Evolutionary conservation across 2,113 vertebrate genomes (phyloP), one percentile per base, ranked within the genome.

Genomic region (Calypte anna): DNA sequence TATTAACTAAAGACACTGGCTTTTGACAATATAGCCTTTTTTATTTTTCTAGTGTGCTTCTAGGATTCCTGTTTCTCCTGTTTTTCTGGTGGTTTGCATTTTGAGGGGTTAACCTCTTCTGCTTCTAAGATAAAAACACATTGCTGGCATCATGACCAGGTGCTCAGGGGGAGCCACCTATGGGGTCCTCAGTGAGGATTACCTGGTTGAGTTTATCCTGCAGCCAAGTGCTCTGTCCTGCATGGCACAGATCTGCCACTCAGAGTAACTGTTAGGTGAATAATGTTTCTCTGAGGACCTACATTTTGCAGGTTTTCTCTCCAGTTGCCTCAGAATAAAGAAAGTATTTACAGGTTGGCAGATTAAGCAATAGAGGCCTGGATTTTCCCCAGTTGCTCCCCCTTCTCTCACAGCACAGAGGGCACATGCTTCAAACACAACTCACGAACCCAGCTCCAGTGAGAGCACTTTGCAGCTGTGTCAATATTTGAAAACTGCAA

Each of bases 401-500:
- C 27, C 33, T 86, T 86, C 77, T 74, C 55, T 77, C 48, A 70
- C 3, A 22, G 33, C 28, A 53, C 50, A 66, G 55, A 66, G 89
- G 76, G 73, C n/a, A 84, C 62, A 12, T 0, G 30, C 77, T 86
- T 64, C 80, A 31, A 59, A 43, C 27, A 10, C 18, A 57, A 55
- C 12, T 4, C 40, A 14, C 0, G 7, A 82, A 75, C 82, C 23
- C 74, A 69, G 68, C 64, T 83, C 80, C 81, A 90, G 58, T 3
- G 10, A 74, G 75, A 88, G 90, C 54, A 10, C 86, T 94, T 68
- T 63, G 62, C 95, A 96, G 82, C 92, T 96, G 84, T 91, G 96
- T 97, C 93, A 97, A 97, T 97, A 97, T 97, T 95, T 96, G 93
- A 86, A 48, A 38, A 48, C 75, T 22, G 50, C 54, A 86, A 53